Base-by-base conservation (phyloP, 2,797 vertebrate species). In the Telmatherina bonti region DNA sequence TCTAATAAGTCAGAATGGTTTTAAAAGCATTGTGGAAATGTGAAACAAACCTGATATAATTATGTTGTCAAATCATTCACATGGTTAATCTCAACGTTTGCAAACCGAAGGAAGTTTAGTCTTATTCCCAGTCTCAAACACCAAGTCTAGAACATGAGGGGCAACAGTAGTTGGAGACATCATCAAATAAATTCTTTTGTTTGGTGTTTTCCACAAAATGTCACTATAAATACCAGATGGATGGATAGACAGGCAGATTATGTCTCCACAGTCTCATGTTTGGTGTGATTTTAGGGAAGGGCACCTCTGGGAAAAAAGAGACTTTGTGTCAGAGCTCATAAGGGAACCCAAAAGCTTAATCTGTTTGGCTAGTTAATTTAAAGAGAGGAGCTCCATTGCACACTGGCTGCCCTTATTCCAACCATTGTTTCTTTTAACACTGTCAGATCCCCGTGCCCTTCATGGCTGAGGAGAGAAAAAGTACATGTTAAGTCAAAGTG, bases 361-460 rank as follows among this genome's bases (percentile, higher is more conserved):
- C 61, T 80, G 73, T 73, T 78, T 70, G 57, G 62, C 49, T 76
- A 66, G 67, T 74, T 87, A 47, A 83, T 79, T 84, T 62, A 10
- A 20, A 79, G 36, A 11, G 0, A 52, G 35, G 24, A 65, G 64
- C 61, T 74, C 67, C 47, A 64, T 45, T 31, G 72, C 67, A 72
- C 62, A 67, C 22, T 54, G 56, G 43, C 54, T 53, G 56, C 43
- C 74, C 79, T 78, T 73, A 56, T 79, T 76, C 54, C 53, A 58
- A 63, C 70, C 43, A 63, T 62, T 53, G 45, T 61, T 70, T 76
- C 41, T 47, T 83, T 71, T 78, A 78, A 31, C 77, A 47, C 66
- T 59, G 80, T 82, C 76, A 81, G 67, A 72, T 81, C 67, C 56
- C 24, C 12, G 56, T 81, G 89, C 83, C 87, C 85, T 92, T 91